A percentile compares a stretch with the other conserved stretches of the same genome.
Evolutionary conservation across 2,888 invertebrate species (phyloP).

Genomic region (Drosophila phalerata): DNA sequence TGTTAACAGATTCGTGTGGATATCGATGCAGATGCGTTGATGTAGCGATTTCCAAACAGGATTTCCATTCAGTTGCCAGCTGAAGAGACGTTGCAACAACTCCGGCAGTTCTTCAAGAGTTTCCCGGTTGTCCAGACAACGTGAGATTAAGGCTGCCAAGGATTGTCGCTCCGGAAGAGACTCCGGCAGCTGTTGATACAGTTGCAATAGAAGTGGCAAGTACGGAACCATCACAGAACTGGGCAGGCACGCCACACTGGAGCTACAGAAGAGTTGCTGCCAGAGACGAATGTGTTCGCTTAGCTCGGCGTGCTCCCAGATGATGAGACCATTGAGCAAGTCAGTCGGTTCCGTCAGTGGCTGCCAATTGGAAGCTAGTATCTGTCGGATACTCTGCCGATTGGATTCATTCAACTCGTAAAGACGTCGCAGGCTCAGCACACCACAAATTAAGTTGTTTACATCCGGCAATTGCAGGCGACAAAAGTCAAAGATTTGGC

Average conservation of each 20-base stretch:
- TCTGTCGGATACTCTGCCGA: constrained; percentile 43
- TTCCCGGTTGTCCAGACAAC: constrained; percentile 81
- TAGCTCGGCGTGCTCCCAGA: constrained; percentile 81
- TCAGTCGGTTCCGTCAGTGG: constrained; percentile 69
- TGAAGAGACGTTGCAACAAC: constrained; percentile 65
- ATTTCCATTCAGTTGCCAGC: constrained; percentile 40
- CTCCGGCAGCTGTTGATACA: constrained; percentile 70
- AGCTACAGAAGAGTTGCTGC: constrained; percentile 82
- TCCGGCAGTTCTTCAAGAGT: constrained; percentile 61
- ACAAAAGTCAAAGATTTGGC: constrained; percentile 79
- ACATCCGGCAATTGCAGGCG: constrained; percentile 60
- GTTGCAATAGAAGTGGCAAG: constrained; percentile 78
- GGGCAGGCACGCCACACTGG: constrained; percentile 81
- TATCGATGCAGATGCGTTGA: constrained; percentile 62
- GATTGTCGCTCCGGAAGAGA: constrained; percentile 48
- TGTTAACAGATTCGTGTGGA: constrained; percentile 37
- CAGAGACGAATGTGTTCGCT: constrained; percentile 61
- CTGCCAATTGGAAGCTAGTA: constrained; percentile 61
- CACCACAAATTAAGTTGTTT: constrained; percentile 68
- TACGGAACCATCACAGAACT: constrained; percentile 74
- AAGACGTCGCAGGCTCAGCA: constrained; percentile 77
- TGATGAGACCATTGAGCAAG: constrained; percentile 75
- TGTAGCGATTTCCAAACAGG: constrained; percentile 66
- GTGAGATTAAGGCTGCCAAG: constrained; percentile 67
- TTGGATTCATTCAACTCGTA: constrained; percentile 72